These are phyloP conservation scores for Xestia xanthographa DNA, from an alignment of 2,888 invertebrate genomes.

Conservation along the genomic window DNA sequence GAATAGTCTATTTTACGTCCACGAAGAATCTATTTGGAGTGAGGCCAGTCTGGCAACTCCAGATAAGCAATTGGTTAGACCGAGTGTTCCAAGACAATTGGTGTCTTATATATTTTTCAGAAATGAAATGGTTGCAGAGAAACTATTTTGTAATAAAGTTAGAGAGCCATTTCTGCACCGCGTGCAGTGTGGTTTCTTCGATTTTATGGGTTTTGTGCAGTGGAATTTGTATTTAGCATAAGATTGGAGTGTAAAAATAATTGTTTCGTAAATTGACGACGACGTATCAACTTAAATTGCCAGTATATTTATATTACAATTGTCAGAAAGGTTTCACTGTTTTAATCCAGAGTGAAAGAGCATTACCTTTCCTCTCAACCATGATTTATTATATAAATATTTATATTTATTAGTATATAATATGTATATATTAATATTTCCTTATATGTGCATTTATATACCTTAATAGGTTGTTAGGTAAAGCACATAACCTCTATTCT, in stretches of 20 bases:
- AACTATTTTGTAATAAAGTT: constrained; percentile 53
- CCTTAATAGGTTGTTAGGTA: too few relatives aligned
- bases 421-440: too few relatives aligned
- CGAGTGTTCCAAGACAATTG: constrained; percentile 76
- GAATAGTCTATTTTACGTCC: constrained; percentile 69
- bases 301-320: neutral
- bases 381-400: too few relatives aligned
- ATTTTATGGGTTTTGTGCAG: neutral
- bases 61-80: constrained; percentile 80
- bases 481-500: too few relatives aligned
- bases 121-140: constrained; percentile 65
- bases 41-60: constrained; percentile 75
- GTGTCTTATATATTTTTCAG: constrained; percentile 74
- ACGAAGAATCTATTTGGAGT: constrained; percentile 78
- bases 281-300: neutral
- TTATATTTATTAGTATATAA: too few relatives aligned
- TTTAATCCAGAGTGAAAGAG: too few relatives aligned
- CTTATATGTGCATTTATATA: too few relatives aligned
- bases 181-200: constrained; percentile 16
- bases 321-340: too few relatives aligned
- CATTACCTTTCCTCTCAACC: too few relatives aligned
- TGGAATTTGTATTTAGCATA: neutral
- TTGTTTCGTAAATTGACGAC: neutral
- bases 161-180: constrained; percentile 21
- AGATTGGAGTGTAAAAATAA: neutral